Evolutionary conservation across 1,140 invertebrate genomes (phyloP).

Genomic region (Drosophila nannoptera): DNA sequence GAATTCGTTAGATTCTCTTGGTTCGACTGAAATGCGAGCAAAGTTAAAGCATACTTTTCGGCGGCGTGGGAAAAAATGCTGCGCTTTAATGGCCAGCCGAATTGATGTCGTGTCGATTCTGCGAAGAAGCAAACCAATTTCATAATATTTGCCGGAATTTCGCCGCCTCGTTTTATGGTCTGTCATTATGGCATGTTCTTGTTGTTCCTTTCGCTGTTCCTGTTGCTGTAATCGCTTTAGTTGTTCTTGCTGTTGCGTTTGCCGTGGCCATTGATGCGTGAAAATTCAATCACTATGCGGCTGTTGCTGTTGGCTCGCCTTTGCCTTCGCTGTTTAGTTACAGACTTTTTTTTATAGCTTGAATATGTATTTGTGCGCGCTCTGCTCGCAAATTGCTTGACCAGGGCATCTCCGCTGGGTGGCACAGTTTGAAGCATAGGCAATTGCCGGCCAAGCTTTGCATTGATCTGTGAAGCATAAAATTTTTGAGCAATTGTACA

Average conservation of each 20-base stretch:
- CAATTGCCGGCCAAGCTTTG: neutral
- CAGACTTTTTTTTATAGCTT: slow-evolving; percentile 63
- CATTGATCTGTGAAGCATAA: neutral
- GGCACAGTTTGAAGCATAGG: neutral
- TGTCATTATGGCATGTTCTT: slow-evolving; percentile 51
- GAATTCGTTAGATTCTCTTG: too few species aligned
- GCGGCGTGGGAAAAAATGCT: slow-evolving; percentile 9
- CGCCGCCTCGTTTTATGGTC: slow-evolving; percentile 56
- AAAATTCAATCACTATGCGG: slow-evolving; percentile 67
- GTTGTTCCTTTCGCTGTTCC: slow-evolving; percentile 1
- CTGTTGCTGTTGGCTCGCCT: slow-evolving; percentile 50
- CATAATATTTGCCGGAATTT: slow-evolving; percentile 56
- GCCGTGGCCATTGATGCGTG: slow-evolving; percentile 55
- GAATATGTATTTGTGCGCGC: slow-evolving; percentile 33
- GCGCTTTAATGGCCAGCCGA: slow-evolving; percentile 46
- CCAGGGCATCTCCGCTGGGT: neutral
- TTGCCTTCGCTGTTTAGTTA: slow-evolving; percentile 68
- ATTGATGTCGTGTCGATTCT: slow-evolving; percentile 73
- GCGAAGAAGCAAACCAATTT: slow-evolving; percentile 42
- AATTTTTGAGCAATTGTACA: too few species aligned
- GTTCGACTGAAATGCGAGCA: neutral
- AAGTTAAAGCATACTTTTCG: slow-evolving; percentile 43
- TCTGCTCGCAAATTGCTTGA: neutral
- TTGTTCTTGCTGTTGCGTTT: slow-evolving; percentile 18
- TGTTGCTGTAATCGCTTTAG: slow-evolving; percentile 22